Evolutionary conservation across 1,140 invertebrate genomes (phyloP), one percentile per base, ranked within the genome.

Genomic region (Streblospio benedicti): DNA sequence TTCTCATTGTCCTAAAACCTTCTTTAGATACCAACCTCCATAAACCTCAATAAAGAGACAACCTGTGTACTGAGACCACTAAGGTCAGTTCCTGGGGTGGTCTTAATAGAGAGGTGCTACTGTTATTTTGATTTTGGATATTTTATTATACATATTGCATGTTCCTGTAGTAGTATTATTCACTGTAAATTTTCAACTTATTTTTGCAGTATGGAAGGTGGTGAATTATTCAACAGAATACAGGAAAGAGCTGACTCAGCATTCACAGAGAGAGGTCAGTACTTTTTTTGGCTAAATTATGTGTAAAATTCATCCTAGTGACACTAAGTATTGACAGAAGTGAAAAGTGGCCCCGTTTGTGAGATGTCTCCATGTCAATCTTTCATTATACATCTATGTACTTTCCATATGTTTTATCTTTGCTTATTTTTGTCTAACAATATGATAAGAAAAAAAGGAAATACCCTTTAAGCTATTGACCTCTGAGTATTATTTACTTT

Each of bases 161-260:
- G 3, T 51, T 20, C 5, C 20, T 23, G 4, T 6, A 6, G 27
- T 16, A 25, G 27, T 25, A 55, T 30, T 55, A 33, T 18, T 33
- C 2, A 4, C 27, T 33, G 14, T 30, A 30, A 55, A 20, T 4
- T 4, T 45, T 18, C 28, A 18, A 35, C n/a, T 55, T 30, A 20
- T 35, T 31, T 66, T 82, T 81, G 57, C 65, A 90, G 89, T 73
- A 95, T 97, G 91, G 91, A 94, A 75, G 94, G 94, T 43, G 94
- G 94, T 2, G 94, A 98, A 76, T 79, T 98, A 31, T 96, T 97
- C 77, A 90, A 92, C 72, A 84, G 93, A 72, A 99, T 99, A 76
- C 93, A 97, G 81, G 90, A 96, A 56, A 84, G 90, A 70, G 86
- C 88, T 60, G 91, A 96, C 68, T 87, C 88, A 44, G 89, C 92